Evolutionary conservation across 1,140 invertebrate genomes (phyloP), one percentile per base, ranked within the genome.

Genomic region (Drosophila mayri): DNA sequence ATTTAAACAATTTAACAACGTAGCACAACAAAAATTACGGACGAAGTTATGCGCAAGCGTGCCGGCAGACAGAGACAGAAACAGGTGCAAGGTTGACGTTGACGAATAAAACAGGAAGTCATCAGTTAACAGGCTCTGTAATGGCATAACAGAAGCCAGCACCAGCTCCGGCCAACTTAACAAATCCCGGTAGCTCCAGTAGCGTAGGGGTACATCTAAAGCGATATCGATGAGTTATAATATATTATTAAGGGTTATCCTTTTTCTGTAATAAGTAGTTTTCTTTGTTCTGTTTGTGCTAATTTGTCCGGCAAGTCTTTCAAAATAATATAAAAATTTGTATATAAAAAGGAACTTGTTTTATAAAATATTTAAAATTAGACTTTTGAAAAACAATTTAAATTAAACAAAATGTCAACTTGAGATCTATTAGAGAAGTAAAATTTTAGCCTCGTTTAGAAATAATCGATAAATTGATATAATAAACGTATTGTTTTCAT

Each of bases 111-210:
- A 44, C 46, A 59, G 16, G 7, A 46, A 66, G 20, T 22, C 22
- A 9, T 71, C 30, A 57, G 30, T 61, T 65, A 2, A 57, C 62
- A 35, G 60, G 40, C 22, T 92, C 91, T 32, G 83, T 76, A 32
- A 92, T 80, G 3, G 80, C 81, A 72, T 82, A 92, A 62, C 91
- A 92, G 61, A 92, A 92, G 8, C 91, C 91, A 7, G 91, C 91
- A 18, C 91, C 91, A 58, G 91, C 52, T 40, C 87, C 91, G 20
- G 87, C 91, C 22, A 92, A 61, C 50, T 82, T 91, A 1, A 76
- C 82, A 11, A 40, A 47, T 1, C 72, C 72, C 4, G 87, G 87
- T 18, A 92, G 47, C 12, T 90, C 61, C 11, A 92, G 25, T 0
- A 74, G 30, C 0, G 74, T 82, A 30, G 91, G 91, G 28, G 38